Evolutionary conservation across 2,113 vertebrate genomes (phyloP), one percentile per base, ranked within the genome.

Genomic region (Phalacrocorax brasilianus): DNA sequence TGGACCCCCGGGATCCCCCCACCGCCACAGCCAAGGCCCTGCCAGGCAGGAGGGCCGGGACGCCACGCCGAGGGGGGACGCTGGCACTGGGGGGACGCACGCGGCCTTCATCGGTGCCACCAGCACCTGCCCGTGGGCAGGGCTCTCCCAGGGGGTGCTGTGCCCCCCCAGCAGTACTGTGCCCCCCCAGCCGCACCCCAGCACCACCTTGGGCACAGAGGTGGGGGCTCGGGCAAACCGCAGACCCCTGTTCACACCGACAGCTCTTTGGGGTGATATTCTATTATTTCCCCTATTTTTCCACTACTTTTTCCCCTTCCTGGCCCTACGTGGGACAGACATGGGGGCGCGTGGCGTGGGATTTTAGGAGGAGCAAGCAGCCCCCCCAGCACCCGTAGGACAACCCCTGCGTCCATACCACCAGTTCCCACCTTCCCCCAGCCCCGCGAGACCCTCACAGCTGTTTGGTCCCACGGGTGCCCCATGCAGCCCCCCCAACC

Each of bases 181-280:
- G 38, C 38, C 38, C 38, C 38, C 27, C 42, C 3, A 12, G 21
- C 45, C 1, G 10, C 28, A 30, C 26, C 49, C 33, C 32, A 13
- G 42, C 40, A 23, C 32, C 17, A 22, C 59, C 32, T 38, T 11
- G 33, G 71, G 62, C 68, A 19, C 12, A 5, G 23, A 22, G 26
- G 9, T 9, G 7, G 49, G 50, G 47, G 32, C 59, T 78, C 27
- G 10, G 70, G 9, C 73, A 63, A 47, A 47, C 30, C 2, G 0
- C 22, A 0, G 23, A 7, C 21, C 40, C 22, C 67, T 0, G 0
- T 19, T 17, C 56, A 19, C 80, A 52, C 33, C 0, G 1, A 24
- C 11, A 33, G 28, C 56, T 6, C 3, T 14, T 19, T 27, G 38
- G 30, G 52, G 11, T 35, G 23, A 28, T 12, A 20, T 40, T 5